These are phyloP conservation scores for Sialia sialis DNA, from an alignment of 2,113 vertebrate species.

Conservation along the genomic window DNA sequence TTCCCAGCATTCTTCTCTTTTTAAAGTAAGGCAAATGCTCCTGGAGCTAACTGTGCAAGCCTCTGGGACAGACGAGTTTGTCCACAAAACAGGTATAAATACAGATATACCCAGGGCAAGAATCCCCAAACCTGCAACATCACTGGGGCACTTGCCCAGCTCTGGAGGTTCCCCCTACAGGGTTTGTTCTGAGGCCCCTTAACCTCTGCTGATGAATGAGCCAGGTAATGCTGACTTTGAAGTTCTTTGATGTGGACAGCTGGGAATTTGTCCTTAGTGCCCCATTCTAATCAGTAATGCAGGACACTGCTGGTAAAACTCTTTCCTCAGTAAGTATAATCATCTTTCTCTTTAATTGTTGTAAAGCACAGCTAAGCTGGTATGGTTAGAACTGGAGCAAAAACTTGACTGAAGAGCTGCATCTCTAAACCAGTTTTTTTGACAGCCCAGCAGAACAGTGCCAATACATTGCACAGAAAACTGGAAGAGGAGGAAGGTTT, in stretches of 20 bases:
- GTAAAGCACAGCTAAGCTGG: constrained; percentile 7
- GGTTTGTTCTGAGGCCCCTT: constrained; percentile 7
- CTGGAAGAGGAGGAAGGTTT: constrained; percentile 85
- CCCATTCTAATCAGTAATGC: background rate
- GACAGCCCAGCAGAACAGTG: constrained; percentile 82
- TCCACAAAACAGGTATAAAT: background rate
- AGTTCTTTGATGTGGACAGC: constrained; percentile 25
- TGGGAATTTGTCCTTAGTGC: constrained; percentile 17
- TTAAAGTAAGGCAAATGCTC: constrained; percentile 4
- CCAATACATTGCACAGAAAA: constrained; percentile 80
- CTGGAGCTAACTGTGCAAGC: background rate
- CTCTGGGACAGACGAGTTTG: background rate
- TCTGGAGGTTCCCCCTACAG: constrained; percentile 4
- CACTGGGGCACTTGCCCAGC: background rate
- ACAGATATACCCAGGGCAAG: background rate
- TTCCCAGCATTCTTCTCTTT: constrained; percentile 21
- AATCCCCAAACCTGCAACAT: background rate
- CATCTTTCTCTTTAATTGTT: constrained; percentile 34
- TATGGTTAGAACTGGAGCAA: constrained; percentile 70
- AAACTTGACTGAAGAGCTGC: constrained; percentile 76
- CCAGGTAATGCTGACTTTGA: constrained; percentile 8
- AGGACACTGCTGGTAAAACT: background rate
- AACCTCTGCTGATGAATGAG: background rate
- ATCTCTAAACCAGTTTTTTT: constrained; percentile 83
- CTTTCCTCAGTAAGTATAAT: constrained; percentile 56